Percentiles rank a stretch among this genome's conserved stretches.
These are phyloP conservation scores for Poecilia latipinna DNA, from an alignment of 2,113 vertebrate genomes.

Conservation along the genomic window DNA sequence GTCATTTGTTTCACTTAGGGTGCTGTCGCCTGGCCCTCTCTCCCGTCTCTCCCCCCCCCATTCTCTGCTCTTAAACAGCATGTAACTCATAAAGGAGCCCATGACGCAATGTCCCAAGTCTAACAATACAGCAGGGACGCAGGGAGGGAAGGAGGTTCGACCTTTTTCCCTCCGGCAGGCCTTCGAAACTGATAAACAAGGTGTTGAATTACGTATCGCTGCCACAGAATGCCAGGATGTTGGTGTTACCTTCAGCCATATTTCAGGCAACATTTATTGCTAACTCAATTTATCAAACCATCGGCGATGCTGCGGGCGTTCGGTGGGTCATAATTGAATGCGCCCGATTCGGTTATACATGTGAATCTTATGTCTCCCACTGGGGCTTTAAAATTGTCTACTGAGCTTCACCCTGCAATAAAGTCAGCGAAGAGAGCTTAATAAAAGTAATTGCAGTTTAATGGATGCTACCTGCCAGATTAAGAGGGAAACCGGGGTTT, in stretches of 20 bases:
- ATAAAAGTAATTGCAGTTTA: conserved; percentile 50
- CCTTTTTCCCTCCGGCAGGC: conserved; percentile 47
- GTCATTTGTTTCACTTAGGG: conserved; percentile 57
- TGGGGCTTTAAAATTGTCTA: conserved; percentile 39
- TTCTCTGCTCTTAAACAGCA: conserved; percentile 33
- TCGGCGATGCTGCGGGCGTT: conserved; percentile 46
- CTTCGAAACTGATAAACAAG: conserved; percentile 59
- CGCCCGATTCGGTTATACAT: conserved; percentile 62
- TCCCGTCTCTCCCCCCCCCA: conserved; percentile 11
- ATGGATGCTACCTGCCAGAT: conserved; percentile 45
- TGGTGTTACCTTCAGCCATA: conserved; percentile 48
- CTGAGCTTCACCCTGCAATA: conserved; percentile 42
- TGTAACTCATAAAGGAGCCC: conserved; percentile 20
- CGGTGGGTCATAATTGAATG: conserved; percentile 68
- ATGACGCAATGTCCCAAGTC: conserved; percentile 42
- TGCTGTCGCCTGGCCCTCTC: conserved; percentile 3
- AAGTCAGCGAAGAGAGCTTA: conserved; percentile 38
- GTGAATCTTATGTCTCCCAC: conserved; percentile 53
- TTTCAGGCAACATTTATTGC: conserved; percentile 60
- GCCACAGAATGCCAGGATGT: conserved; percentile 40
- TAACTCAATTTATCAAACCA: conserved; percentile 28
- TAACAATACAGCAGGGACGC: conserved; percentile 43
- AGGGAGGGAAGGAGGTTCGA: conserved; percentile 35
- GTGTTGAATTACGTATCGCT: conserved; percentile 55
- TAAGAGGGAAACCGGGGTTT: conserved; percentile 62